phyloP scores from a whole-genome alignment of 53 echinoderm and acorn worm species.

The Hippasteria phrygiana region DNA sequence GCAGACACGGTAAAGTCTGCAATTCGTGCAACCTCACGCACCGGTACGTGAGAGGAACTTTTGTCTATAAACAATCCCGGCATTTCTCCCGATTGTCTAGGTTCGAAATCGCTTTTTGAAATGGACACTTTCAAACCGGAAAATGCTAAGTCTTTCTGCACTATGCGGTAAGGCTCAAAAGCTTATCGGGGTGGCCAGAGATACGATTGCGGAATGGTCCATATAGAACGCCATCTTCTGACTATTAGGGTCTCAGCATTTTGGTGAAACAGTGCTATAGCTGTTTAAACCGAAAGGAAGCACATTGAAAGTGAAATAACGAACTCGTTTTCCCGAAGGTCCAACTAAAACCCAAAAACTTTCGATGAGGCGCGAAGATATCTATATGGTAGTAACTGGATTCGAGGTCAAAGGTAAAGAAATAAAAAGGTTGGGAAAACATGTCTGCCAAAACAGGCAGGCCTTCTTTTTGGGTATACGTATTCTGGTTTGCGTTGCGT shows the following conservation, averaged over 20 bases:
- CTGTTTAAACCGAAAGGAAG: constrained; percentile 9
- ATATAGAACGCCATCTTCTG: constrained; percentile 44
- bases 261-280: constrained; percentile 44
- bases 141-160: constrained; percentile 43
- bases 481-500: constrained; percentile 37
- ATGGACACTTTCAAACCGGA: constrained; percentile 34
- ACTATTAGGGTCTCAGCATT: constrained; percentile 54
- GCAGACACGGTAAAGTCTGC: constrained; percentile 48
- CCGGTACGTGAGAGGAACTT: constrained; percentile 31
- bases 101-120: too few species aligned
- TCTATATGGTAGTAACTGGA: constrained; percentile 27
- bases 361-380: constrained; percentile 34
- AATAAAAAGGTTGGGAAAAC: too few species aligned
- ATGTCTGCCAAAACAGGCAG: constrained; percentile 11
- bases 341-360: too few species aligned
- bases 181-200: constrained; percentile 38
- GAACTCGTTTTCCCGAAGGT: too few species aligned
- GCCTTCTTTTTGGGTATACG: constrained; percentile 3
- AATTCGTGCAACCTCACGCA: constrained; percentile 55
- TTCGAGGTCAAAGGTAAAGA: too few species aligned
- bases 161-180: constrained; percentile 31
- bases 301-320: constrained; percentile 30
- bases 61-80: constrained; percentile 42
- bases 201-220: constrained; percentile 55
- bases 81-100: constrained; percentile 52